Base-by-base conservation (phyloP, 1,140 invertebrate genomes). In the Sarcophaga bullata region DNA sequence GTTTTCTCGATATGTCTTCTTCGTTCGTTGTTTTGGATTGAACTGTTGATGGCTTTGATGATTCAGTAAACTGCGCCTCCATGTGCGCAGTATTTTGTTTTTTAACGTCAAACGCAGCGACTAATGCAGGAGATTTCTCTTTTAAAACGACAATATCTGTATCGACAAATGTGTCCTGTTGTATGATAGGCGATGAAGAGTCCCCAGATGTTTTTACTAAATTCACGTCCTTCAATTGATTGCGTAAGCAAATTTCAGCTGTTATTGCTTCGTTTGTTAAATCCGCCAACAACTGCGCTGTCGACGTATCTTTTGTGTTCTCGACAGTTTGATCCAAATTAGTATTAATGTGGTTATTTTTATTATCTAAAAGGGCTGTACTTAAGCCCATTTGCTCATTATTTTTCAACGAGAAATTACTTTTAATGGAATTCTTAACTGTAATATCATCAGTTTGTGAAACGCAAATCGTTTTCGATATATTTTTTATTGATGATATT, bases 371-470 rank as follows among this genome's bases (percentile, higher is more conserved):
- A 7, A 75, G 68, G 54, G 86, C 86, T 46, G 87, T 81, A 62
- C 86, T 89, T 54, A 89, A 83, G 47, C 88, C 88, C 88, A 89
- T 89, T 88, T 85, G 85, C 81, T 86, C 84, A 84, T 85, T 84
- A 82, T 72, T 80, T 52, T 6, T 19, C 11, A 10, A n/a, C 58
- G 58, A 80, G 25, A 50, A 19, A 17, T 50, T 47, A 46, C 5
- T 78, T 47, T 25, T 17, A 9, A 9, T 25, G 1, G 75, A 19
- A 48, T 46, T 82, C 9, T 62, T 62, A 19, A 25, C 25, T 6
- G 19, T n/a, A n/a, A 47, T 52, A 19, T 52, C 54, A 13, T 10
- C 58, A 37, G 25, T 37, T 37, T 62, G 75, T 80, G 48, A 2
- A 47, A 19, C 10, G 47, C 73, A 19, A 11, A 8, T 47, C 46